phyloP scores from a whole-genome alignment of 2,797 vertebrate species.

The Enteromius argenteus region DNA sequence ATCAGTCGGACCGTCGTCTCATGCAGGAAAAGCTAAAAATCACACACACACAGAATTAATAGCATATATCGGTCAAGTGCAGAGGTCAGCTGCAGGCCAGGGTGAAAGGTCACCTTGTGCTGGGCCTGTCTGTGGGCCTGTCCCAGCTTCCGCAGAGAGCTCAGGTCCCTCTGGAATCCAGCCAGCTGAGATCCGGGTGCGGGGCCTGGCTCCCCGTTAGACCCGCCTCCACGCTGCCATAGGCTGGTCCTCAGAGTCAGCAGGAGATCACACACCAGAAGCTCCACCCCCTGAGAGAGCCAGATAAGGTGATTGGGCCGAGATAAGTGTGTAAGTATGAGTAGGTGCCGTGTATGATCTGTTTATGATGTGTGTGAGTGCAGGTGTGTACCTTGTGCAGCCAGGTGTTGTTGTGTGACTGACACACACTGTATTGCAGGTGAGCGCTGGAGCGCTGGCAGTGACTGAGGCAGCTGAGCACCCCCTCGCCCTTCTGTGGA shows the following conservation, averaged over 20 bases:
- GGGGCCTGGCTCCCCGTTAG: conserved; percentile 88
- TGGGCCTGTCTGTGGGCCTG: conserved; percentile 92
- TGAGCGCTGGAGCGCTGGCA: conserved; percentile 91
- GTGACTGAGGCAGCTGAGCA: conserved; percentile 81
- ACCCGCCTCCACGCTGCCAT: conserved; percentile 86
- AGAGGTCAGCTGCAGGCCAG: neutral
- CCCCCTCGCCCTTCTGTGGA: conserved; percentile 88
- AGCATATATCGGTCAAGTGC: neutral
- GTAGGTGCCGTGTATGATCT: neutral
- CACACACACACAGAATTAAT: neutral
- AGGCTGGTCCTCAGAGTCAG: conserved; percentile 91
- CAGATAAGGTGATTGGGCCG: neutral
- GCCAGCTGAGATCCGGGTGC: conserved; percentile 87
- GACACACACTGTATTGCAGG: conserved; percentile 88
- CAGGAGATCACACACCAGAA: conserved; percentile 93
- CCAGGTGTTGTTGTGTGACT: conserved; percentile 80
- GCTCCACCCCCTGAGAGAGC: conserved; percentile 86
- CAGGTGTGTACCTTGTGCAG: conserved; percentile 83
- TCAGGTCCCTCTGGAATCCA: conserved; percentile 96
- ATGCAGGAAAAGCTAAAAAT: conserved; percentile 90
- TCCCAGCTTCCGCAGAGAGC: conserved; percentile 89
- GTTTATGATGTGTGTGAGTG: too few relatives aligned
- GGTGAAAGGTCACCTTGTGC: conserved; percentile 81
- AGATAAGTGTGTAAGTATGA: too few relatives aligned
- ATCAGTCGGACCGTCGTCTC: conserved; percentile 97